Conservation (phyloP, 2,888 invertebrate species). For the Alentia gelatinosa region DNA sequence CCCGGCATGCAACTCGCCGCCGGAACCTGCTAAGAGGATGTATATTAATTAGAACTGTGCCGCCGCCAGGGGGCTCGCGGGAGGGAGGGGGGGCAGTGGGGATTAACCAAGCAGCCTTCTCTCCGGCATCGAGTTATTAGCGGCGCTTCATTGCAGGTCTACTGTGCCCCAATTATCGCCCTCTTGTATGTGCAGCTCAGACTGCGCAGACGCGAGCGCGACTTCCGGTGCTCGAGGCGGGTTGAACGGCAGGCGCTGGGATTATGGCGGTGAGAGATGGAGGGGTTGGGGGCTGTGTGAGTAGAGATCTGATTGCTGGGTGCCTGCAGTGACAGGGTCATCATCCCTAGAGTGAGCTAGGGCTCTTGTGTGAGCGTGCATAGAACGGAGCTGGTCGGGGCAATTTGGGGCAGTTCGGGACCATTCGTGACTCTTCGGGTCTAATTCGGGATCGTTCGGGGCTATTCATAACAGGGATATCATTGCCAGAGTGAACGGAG, state of each 20-base stretch:
- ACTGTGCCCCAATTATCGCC: constrained; percentile 16
- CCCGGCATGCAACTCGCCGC: too few relatives aligned
- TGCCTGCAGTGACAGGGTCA: background rate
- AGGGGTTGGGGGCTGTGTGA: background rate
- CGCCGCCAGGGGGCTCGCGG: background rate
- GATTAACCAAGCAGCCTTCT: background rate
- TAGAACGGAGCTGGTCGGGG: background rate
- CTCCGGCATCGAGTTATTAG: constrained; percentile 3
- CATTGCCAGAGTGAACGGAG: too few relatives aligned
- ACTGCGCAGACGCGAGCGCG: background rate
- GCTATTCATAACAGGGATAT: too few relatives aligned
- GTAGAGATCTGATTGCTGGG: background rate
- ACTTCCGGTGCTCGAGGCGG: constrained; percentile 7
- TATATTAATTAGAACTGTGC: background rate
- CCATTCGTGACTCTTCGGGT: too few relatives aligned
- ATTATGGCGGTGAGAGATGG: background rate
- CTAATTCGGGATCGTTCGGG: too few relatives aligned
- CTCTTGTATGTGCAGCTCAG: background rate
- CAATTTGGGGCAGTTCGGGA: too few relatives aligned
- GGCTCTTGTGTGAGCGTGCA: too few relatives aligned
- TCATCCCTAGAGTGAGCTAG: background rate
- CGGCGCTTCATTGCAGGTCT: constrained; percentile 9
- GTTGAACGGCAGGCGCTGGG: background rate
- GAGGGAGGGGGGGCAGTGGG: too few relatives aligned
- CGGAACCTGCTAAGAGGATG: too few relatives aligned